Evolutionary conservation across 2,113 vertebrate genomes (phyloP), one percentile per base, ranked within the genome.

Genomic region (Microcebus ravelobensis): DNA sequence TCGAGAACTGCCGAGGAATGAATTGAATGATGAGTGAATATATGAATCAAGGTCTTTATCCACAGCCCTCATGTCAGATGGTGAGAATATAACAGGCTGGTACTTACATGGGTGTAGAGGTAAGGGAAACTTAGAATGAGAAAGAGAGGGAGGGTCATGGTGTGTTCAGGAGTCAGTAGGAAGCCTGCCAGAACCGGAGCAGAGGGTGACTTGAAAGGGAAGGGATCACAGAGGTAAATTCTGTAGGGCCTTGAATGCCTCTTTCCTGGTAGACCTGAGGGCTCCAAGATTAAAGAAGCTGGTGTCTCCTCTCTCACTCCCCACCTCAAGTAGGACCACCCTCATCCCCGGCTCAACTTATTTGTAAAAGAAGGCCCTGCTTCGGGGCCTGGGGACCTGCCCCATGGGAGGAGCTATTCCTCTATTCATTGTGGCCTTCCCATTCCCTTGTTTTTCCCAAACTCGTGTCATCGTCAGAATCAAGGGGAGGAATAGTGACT

Each of bases 121-220:
- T 59, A 71, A 85, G 59, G n/a, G 82, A 94, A 92, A 76, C 50
- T 86, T 65, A 81, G 45, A 91, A 74, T 34, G 31, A 82, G 20
- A 10, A 91, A 79, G 73, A 82, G 4, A 70, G 29, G 21, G 50
- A 76, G 23, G n/a, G 59, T 21, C 6, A 6, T 87, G 6, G 7
- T 70, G 15, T 95, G 27, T 93, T 87, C 31, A n/a, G 61, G 82
- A 92, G 59, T 92, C 17, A 77, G 31, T n/a, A 96, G 45, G 77
- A 59, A 81, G 25, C 25, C 76, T 90, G n/a, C 68, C 68, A 93
- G 84, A 57, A 80, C 61, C 92, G 81, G 3, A 81, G 52, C 39
- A 61, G 21, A 85, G 76, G 20, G 59, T 57, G 11, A 67, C 55
- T 45, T 55, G 36, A 84, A 65, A 88, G 70, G 87, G 71, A 84